Base-by-base conservation (phyloP, 2,113 vertebrate species). In the Xiphorhynchus elegans region DNA sequence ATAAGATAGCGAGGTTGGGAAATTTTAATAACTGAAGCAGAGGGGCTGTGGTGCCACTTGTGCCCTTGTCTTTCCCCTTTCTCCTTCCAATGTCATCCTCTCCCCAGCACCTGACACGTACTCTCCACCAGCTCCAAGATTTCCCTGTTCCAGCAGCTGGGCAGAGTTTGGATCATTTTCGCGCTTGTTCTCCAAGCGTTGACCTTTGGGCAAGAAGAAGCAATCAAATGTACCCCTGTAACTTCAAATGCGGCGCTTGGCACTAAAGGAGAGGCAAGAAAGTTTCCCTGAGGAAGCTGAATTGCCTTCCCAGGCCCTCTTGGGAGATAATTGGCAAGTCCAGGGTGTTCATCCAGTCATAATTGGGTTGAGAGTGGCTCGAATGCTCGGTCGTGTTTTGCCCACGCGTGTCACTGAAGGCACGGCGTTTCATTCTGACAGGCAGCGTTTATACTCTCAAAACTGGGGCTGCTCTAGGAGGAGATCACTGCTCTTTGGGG, bases 191-290 rank as follows among this genome's bases (percentile, higher is more conserved):
- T 96, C 89, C 92, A 78, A 60, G 82, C 3, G 0, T 50, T 96
- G 91, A 96, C 93, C 96, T 96, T 91, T 9, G 26, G 87, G 66
- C 81, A 74, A 77, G 90, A 66, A 68, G 80, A 79, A 93, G 79
- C 26, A 70, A 35, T 86, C 31, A 70, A 86, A 76, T 4, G 40
- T 24, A 67, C 39, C 86, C 79, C 69, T 60, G 40, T 37, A 23
- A 89, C 73, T 87, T 96, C 89, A 96, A 89, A 95, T 62, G 13
- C 3, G 28, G 62, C 0, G 0, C 73, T 91, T 79, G 64, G 29
- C 50, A 6, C 70, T 70, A 37, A 42, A 79, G 85, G 15, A 87
- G 59, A 40, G 63, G 63, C 25, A 69, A 40, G 56, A n/a, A 86
- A n/a, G 79, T 87, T 94, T 93, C 91, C 21, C 3, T n/a, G 44